Base-by-base conservation (phyloP, 2,797 vertebrate species). In the Poecilia picta region DNA sequence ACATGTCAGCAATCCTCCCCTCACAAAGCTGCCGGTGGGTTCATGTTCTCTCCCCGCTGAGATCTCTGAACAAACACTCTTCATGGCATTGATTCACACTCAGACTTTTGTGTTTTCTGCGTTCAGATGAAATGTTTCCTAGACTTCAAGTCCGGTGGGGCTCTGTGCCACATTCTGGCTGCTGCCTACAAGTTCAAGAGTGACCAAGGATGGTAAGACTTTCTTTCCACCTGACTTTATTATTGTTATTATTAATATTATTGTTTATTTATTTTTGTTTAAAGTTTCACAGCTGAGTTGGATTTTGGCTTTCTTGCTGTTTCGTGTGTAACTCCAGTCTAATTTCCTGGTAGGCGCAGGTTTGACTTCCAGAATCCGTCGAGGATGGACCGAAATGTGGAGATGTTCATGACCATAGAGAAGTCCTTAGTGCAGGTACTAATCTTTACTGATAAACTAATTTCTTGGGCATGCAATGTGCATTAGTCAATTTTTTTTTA, bases 321-420 rank as follows among this genome's bases (percentile, higher is more conserved):
- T 93, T 93, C 91, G 8, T 92, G 90, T 95, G 90, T 94, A 92
- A 94, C 92, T 94, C 90, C 94, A 94, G 92, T 93, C 89, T 93
- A 91, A 94, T 91, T 93, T 95, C 92, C 93, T 94, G 93, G 88
- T 94, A 99, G 98, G 98, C 96, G 98, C 94, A 97, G 98, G 96
- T 99, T 99, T 95, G 98, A 99, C 96, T 99, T 99, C 95, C 98
- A 99, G 95, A 99, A 99, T 92, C 98, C 98, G 0, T 99, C 98
- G 2, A 97, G 98, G 87, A 99, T 99, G 98, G 98, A 99, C 92
- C 96, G 98, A 80, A 99, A 99, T 70, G 98, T 99, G 89, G 98
- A 99, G 93, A 99, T 99, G 98, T 99, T 99, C 94, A 97, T 99
- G 98, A 99, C 97, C 53, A 98, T 99, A 70, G 98, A 99, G 93